A percentile compares a stretch with the other conserved stretches of the same genome.
Evolutionary conservation across 2,113 vertebrate species (phyloP).

Genomic region (Triplophysa rosa): DNA sequence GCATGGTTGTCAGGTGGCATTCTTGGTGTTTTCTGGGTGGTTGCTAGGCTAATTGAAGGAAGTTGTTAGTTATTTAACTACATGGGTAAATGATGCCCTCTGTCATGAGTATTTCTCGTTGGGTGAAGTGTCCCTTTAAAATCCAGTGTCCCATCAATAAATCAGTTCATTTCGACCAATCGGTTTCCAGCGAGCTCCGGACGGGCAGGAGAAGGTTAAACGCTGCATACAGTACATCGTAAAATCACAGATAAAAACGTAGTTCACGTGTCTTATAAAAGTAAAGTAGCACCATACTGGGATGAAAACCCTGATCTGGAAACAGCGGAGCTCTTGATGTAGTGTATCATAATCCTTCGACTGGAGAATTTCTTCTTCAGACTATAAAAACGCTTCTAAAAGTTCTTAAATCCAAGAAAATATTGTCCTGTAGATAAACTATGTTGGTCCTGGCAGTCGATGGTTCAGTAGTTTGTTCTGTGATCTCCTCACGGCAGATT

Average conservation of each 20-base stretch:
- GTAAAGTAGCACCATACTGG: slow-evolving; percentile 26
- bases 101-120: too few relatives aligned
- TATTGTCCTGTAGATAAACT: neutral
- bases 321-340: slow-evolving; percentile 22
- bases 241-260: slow-evolving; percentile 1
- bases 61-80: neutral
- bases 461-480: neutral
- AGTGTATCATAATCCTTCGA: slow-evolving; percentile 33
- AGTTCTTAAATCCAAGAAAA: neutral
- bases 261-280: neutral
- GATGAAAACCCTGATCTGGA: slow-evolving; percentile 34
- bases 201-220: neutral
- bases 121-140: too few relatives aligned
- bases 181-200: neutral
- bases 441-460: neutral
- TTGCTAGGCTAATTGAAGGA: neutral
- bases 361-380: neutral
- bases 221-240: neutral
- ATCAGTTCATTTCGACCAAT: neutral
- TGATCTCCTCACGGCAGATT: neutral
- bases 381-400: neutral
- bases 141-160: neutral
- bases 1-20: neutral
- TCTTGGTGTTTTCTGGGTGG: neutral
- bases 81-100: too few relatives aligned